A percentile compares a stretch with the other conserved stretches of the same genome.
These are phyloP conservation scores for Homarus gammarus DNA, from an alignment of 2,888 invertebrate genomes.

Conservation along the genomic window DNA sequence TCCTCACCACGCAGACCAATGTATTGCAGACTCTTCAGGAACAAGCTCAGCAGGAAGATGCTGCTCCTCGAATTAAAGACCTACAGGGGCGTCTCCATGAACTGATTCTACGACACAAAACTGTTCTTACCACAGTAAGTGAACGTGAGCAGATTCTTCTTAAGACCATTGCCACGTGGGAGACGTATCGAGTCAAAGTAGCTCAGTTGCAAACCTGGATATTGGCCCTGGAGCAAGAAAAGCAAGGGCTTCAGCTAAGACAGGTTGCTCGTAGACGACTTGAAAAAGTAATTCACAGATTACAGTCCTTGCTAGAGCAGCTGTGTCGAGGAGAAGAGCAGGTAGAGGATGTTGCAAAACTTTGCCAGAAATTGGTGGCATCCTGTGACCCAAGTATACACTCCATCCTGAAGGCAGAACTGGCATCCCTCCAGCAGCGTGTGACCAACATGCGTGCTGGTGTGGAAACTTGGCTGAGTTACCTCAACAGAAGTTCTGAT, in stretches of 20 bases:
- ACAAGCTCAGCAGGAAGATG: constrained; percentile 63
- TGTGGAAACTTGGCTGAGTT: constrained; percentile 75
- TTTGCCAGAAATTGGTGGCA: constrained; percentile 80
- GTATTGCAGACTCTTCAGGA: constrained; percentile 67
- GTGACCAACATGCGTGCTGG: constrained; percentile 74
- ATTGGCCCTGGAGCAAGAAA: constrained; percentile 72
- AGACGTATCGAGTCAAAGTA: constrained; percentile 74
- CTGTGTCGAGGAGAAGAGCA: constrained; percentile 81
- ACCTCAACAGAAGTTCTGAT: constrained; percentile 80
- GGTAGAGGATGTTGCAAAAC: constrained; percentile 80
- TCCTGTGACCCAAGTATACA: constrained; percentile 74
- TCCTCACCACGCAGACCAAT: constrained; percentile 70
- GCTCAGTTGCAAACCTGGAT: constrained; percentile 74
- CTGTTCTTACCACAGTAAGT: constrained; percentile 60
- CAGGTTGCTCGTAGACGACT: constrained; percentile 73
- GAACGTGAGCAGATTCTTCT: constrained; percentile 70
- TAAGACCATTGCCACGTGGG: constrained; percentile 70
- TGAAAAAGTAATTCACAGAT: constrained; percentile 78
- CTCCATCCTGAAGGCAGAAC: constrained; percentile 66
- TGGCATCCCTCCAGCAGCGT: constrained; percentile 69
- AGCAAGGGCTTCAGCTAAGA: constrained; percentile 72
- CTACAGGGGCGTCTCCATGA: constrained; percentile 65
- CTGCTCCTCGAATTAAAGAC: constrained; percentile 62
- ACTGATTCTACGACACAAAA: constrained; percentile 68
- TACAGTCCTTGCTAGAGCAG: constrained; percentile 79